Conservation (phyloP, 2,888 invertebrate genomes). For the Agrenia bidenticulata region DNA sequence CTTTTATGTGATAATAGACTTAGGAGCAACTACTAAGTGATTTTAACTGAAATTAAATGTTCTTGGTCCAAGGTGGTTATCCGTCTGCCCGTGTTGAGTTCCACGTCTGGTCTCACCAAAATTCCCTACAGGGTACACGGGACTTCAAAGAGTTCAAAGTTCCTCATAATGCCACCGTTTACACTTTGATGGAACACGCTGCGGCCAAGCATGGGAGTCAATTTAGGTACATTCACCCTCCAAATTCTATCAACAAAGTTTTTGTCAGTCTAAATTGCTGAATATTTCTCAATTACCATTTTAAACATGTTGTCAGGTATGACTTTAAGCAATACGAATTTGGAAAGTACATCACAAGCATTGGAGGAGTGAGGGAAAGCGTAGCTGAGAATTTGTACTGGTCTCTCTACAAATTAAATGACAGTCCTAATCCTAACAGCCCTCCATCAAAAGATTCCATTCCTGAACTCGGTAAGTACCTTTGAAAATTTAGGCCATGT, state of each 20-base stretch:
- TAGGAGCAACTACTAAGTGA: background rate
- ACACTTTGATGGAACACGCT: slow-evolving; percentile 23
- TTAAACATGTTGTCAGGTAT: background rate
- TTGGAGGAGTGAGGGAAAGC: slow-evolving; percentile 14
- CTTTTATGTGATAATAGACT: background rate
- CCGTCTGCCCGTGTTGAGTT: slow-evolving; percentile 15
- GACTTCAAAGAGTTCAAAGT: background rate
- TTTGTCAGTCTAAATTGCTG: too few relatives aligned
- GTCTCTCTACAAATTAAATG: slow-evolving; percentile 2
- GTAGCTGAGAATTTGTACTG: background rate
- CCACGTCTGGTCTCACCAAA: slow-evolving; percentile 11
- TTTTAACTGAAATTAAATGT: too few relatives aligned
- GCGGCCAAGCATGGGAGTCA: background rate
- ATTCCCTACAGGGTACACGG: background rate
- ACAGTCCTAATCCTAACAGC: background rate
- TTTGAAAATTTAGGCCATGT: too few relatives aligned
- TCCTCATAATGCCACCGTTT: slow-evolving; percentile 16
- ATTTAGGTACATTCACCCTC: too few relatives aligned
- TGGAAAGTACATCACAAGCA: slow-evolving; percentile 17
- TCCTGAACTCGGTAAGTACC: too few relatives aligned
- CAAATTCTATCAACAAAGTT: too few relatives aligned
- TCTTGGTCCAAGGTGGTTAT: slow-evolving; percentile 7
- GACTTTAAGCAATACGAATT: slow-evolving; percentile 3
- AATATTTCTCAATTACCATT: too few relatives aligned
- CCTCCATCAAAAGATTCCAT: background rate